These are phyloP conservation scores for Hydroisotoma schaefferi DNA, from an alignment of 2,888 invertebrate genomes.

Conservation along the genomic window DNA sequence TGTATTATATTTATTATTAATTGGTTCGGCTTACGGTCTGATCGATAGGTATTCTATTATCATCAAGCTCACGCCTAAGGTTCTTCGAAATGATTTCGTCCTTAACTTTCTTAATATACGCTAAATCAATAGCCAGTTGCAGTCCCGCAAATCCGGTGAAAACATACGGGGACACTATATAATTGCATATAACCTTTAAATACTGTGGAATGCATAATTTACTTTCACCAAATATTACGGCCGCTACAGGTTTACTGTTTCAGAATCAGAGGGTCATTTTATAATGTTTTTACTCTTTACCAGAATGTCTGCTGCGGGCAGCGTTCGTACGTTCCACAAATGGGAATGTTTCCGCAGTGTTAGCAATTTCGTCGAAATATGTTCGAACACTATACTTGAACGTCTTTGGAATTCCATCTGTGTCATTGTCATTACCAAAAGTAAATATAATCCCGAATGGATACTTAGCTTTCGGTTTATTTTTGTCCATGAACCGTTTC, in stretches of 20 bases:
- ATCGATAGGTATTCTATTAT: no score
- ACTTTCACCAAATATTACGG: background rate
- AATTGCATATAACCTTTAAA: background rate
- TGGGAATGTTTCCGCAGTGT: constrained; percentile 29
- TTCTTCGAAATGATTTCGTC: background rate
- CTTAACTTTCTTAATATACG: constrained; percentile 18
- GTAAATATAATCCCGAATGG: constrained; percentile 28
- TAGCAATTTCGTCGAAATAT: constrained; percentile 21
- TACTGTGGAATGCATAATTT: background rate
- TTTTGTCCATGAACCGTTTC: constrained; percentile 9
- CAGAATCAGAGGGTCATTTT: no score
- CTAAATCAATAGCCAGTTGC: constrained; percentile 27
- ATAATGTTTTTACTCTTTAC: background rate
- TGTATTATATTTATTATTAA: no score
- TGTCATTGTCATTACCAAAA: constrained; percentile 12
- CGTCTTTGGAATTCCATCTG: constrained; percentile 12
- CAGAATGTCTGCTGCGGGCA: background rate
- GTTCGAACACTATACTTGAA: constrained; percentile 20
- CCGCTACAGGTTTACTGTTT: no score
- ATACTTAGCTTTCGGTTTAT: constrained; percentile 10
- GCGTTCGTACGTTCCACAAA: constrained; percentile 18
- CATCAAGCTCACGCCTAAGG: no score
- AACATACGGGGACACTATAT: constrained; percentile 15
- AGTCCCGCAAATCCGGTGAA: constrained; percentile 26
- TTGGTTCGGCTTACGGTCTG: no score